phyloP scores from a whole-genome alignment of 1,140 invertebrate genomes.

The Drosophila punjabiensis region DNA sequence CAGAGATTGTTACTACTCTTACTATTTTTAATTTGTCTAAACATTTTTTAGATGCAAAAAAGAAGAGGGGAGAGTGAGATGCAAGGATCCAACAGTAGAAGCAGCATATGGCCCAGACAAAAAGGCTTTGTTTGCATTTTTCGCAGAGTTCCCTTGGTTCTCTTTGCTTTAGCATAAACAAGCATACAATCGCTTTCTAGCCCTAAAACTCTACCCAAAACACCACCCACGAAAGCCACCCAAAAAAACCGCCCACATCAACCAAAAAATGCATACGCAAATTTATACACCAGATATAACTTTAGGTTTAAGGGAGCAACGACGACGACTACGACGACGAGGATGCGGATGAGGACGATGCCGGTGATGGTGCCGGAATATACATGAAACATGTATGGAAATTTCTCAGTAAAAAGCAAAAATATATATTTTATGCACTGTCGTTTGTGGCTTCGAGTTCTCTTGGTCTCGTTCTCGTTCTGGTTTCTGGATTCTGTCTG shows the following conservation, averaged over 20 bases:
- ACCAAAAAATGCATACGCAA: conserved; percentile 77
- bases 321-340: not conserved
- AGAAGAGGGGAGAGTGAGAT: conserved; percentile 9
- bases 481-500: conserved; percentile 16
- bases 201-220: conserved; percentile 10
- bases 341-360: not conserved
- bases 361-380: conserved; percentile 14
- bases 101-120: conserved; percentile 62
- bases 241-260: conserved; percentile 27
- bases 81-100: conserved; percentile 7
- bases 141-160: conserved; percentile 24
- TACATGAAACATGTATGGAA: conserved; percentile 70
- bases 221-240: conserved; percentile 12
- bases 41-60: conserved; percentile 66
- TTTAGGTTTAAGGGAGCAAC: conserved; percentile 5
- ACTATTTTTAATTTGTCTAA: conserved; percentile 83
- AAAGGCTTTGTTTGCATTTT: conserved; percentile 79
- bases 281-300: conserved; percentile 69
- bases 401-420: conserved; percentile 68
- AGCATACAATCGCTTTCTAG: conserved; percentile 49
- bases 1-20: conserved; percentile 59
- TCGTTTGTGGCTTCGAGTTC: conserved; percentile 64
- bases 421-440: conserved; percentile 81
- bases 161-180: conserved; percentile 63
- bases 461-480: conserved; percentile 29